Percentiles rank a stretch among this genome's conserved stretches.
phyloP scores from a whole-genome alignment of 1,140 invertebrate species.

The Monomorium pharaonis region DNA sequence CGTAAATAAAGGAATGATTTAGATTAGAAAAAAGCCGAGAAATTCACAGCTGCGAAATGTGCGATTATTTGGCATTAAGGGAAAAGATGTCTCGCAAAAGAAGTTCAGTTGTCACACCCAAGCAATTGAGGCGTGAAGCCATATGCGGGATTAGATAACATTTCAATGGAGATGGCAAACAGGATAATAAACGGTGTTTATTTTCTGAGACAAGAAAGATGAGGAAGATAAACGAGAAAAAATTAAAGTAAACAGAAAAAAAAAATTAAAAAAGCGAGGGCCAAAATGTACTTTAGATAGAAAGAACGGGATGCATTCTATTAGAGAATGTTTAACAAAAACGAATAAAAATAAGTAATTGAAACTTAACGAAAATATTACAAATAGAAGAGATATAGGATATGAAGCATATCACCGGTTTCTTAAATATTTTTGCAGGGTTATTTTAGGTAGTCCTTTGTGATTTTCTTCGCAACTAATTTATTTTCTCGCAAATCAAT shows the following conservation, averaged over 20 bases:
- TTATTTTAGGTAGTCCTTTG: not conserved
- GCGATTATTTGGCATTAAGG: slow-evolving; percentile 14
- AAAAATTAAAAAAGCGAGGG: not conserved
- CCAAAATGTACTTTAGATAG: not conserved
- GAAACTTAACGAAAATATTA: not conserved
- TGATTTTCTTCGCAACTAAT: not conserved
- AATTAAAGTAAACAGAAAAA: not conserved
- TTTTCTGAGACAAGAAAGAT: not conserved
- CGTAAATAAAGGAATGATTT: not conserved
- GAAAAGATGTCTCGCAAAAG: not conserved
- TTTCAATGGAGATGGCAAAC: not conserved
- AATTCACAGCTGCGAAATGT: not conserved
- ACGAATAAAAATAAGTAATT: not conserved
- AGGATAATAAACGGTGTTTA: not conserved
- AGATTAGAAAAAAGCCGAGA: not conserved
- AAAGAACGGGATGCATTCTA: not conserved
- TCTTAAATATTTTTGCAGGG: not conserved
- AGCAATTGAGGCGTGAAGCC: not conserved
- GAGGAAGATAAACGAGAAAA: not conserved
- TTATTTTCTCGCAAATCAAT: not conserved
- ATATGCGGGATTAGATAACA: not conserved
- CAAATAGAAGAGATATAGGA: not conserved
- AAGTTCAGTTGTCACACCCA: too few species aligned
- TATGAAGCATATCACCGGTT: not conserved
- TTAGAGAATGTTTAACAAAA: not conserved